Conservation (phyloP, 2,888 invertebrate species). For the Dryococelus australis region DNA sequence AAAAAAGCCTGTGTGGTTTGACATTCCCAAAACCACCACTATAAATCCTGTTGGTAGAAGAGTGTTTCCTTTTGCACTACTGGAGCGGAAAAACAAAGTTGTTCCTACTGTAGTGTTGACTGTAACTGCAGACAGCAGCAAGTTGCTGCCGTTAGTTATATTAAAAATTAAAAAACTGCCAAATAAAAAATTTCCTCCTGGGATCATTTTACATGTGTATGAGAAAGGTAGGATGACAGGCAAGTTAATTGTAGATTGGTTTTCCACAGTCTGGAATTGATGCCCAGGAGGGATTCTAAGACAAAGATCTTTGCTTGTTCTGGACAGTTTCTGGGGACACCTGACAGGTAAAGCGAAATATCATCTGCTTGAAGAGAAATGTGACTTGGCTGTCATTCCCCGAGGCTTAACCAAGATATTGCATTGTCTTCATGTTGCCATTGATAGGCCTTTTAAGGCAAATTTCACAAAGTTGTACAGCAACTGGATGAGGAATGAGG, state of each 20-base stretch:
- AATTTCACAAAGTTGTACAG: background rate
- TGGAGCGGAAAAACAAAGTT: too few species aligned
- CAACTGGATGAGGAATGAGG: background rate
- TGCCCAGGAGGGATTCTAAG: constrained; percentile 24
- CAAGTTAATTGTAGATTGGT: constrained; percentile 30
- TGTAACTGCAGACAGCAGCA: too few species aligned
- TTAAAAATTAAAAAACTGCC: too few species aligned
- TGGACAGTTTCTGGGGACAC: constrained; percentile 29
- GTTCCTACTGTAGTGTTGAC: too few species aligned
- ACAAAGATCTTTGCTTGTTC: constrained; percentile 22
- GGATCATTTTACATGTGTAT: too few species aligned
- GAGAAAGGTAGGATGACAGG: constrained; percentile 36
- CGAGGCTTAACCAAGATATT: background rate
- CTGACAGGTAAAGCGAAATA: constrained; percentile 18
- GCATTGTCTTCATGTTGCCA: background rate
- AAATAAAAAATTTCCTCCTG: too few species aligned
- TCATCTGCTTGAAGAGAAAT: background rate
- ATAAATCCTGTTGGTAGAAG: too few species aligned
- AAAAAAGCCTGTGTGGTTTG: too few species aligned
- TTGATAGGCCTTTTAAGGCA: background rate
- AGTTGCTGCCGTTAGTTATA: too few species aligned
- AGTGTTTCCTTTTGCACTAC: too few species aligned
- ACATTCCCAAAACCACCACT: too few species aligned
- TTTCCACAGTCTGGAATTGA: constrained; percentile 31
- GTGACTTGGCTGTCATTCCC: background rate